Percentiles rank a stretch among this genome's conserved stretches.
These are phyloP conservation scores for Oreochromis niloticus DNA, from an alignment of 2,113 vertebrate genomes.

Conservation along the genomic window DNA sequence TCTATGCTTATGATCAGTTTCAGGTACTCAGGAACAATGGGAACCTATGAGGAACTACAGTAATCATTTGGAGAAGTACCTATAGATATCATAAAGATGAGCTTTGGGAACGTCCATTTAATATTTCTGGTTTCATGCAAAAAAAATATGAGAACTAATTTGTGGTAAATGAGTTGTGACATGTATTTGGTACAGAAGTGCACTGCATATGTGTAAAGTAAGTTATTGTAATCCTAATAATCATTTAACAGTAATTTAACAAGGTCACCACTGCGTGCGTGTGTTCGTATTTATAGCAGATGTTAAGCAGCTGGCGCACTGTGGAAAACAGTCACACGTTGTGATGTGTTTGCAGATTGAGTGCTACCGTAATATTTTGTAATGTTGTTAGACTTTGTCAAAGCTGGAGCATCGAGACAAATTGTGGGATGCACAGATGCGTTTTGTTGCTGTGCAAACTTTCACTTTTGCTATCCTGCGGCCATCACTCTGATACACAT, in stretches of 20 bases:
- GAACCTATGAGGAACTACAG: background rate
- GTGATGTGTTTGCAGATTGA: background rate
- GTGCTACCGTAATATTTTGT: background rate
- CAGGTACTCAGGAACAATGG: background rate
- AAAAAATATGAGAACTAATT: background rate
- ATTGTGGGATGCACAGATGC: background rate
- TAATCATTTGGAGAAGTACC: background rate
- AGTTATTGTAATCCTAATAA: background rate
- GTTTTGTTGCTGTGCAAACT: background rate
- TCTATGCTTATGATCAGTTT: background rate
- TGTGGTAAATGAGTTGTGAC: background rate
- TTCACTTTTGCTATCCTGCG: background rate
- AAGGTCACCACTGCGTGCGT: background rate
- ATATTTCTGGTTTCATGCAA: background rate
- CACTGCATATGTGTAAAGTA: background rate
- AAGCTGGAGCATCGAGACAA: background rate
- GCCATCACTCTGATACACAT: background rate
- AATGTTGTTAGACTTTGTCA: background rate
- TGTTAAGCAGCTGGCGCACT: background rate
- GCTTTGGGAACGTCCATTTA: background rate
- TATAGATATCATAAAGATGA: background rate
- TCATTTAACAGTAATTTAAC: background rate
- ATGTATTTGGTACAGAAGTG: background rate
- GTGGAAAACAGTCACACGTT: background rate
- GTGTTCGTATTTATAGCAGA: background rate